Base-by-base conservation (phyloP, 2,888 invertebrate species). In the Rutpela maculata region DNA sequence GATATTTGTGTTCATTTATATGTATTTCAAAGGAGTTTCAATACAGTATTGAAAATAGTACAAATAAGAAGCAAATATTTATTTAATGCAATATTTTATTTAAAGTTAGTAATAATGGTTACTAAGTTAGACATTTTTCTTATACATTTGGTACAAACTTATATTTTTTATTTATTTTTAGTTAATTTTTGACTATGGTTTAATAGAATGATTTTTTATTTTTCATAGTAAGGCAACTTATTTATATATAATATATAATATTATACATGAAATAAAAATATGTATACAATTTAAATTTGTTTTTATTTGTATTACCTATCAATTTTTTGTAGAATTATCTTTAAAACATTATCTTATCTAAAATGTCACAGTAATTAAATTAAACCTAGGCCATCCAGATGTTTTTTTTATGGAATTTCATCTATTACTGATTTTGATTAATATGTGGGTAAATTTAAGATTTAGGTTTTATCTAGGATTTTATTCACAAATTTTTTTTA, bases 1-100 rank as follows among this genome's bases (percentile, higher is more conserved):
- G n/a, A n/a, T 90, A 31, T 82, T 91, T 56, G 89, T 92, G 7
- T 86, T 89, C 70, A 74, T 84, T 31, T 87, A 91, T 50, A 90
- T 91, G 90, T 89, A 83, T 78, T 84, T 85, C 69, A 88, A 82
- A 78, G 87, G 85, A 60, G 74, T 86, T 11, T 86, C 86, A n/a
- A 78, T 84, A n/a, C 70, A 82, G 66, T 81, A 82, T 76, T 81
- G 75, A 77, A 65, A 35, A 31, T 55, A 62, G 60, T 70, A 60
- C 70, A 70, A 70, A 70, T 11, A 22, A 26, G 35, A 70, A 19
- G n/a, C 60, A 59, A 43, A 70, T 38, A 18, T 12, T 59, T 59
- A 59, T 35, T 59, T 70, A 43, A 11, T 43, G 50, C 31, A 35
- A 35, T 35, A 50, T n/a, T 50, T 50, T 12, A 6, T 26, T 15